Evolutionary conservation across 2,113 vertebrate genomes (phyloP).

Genomic region (Myiagra hebetior): DNA sequence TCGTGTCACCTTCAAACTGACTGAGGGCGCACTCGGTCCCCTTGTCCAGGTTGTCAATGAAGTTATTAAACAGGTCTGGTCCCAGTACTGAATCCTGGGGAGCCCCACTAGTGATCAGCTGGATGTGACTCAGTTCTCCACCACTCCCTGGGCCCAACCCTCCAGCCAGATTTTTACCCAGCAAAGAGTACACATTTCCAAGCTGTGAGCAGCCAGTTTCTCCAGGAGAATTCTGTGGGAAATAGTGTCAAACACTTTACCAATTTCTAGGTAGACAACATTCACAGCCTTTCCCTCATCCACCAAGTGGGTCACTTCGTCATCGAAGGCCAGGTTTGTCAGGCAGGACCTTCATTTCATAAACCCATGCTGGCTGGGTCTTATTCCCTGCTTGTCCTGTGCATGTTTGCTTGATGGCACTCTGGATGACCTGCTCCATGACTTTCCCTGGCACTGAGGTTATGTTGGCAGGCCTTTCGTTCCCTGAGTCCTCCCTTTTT

Average conservation of each 20-base stretch:
- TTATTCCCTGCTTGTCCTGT: background rate
- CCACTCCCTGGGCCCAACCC: background rate
- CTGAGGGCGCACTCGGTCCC: background rate
- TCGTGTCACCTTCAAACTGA: background rate
- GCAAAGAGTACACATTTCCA: background rate
- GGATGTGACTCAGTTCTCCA: background rate
- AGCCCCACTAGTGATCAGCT: background rate
- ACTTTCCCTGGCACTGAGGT: background rate
- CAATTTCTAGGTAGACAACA: background rate
- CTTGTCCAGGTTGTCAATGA: background rate
- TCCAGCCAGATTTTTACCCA: background rate
- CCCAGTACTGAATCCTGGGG: background rate
- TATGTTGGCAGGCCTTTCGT: background rate
- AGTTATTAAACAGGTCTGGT: background rate
- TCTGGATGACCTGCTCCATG: background rate
- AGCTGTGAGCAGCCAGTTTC: background rate
- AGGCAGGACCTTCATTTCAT: background rate
- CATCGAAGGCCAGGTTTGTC: background rate
- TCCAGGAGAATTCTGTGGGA: background rate
- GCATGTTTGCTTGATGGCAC: background rate
- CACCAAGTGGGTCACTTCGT: background rate
- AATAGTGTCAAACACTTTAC: background rate
- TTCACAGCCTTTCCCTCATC: background rate
- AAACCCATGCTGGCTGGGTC: too few species aligned
- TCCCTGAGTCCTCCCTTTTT: background rate